Evolutionary conservation across 2,113 vertebrate genomes (phyloP), one percentile per base, ranked within the genome.

Genomic region (Lophius piscatorius): DNA sequence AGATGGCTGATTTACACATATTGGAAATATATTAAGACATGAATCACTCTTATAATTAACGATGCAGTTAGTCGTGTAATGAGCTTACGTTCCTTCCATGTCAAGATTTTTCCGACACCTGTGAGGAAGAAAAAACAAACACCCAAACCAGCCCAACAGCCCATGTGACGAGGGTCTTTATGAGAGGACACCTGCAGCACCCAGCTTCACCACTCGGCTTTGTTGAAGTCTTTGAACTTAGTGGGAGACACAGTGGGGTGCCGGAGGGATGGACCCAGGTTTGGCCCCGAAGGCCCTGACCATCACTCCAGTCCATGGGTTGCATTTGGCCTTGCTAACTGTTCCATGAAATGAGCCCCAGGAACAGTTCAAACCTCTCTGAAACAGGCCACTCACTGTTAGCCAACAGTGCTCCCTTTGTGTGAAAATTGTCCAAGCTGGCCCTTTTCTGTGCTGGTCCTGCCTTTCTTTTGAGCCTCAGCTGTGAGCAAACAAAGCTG

Each of bases 381-480:
- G 80, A 90, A 91, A 92, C 84, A 91, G 86, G 88, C 91, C 72
- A 83, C 90, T 91, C 86, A 91, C 94, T 93, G 92, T 92, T 93
- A 90, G 80, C 89, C 91, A 86, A 95, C 93, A 95, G 89, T 94
- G 91, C 88, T 61, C 74, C 85, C 88, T 93, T 93, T 94, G 91
- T 93, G 88, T 87, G 52, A 79, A 83, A 87, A 88, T 87, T 65
- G 74, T 85, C 72, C 89, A 88, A 89, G 90, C 88, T 87, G 87
- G 82, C 83, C 77, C 82, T 89, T 90, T 84, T 85, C 82, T 86
- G 79, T 76, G 54, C 59, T 56, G 82, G 76, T 88, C 78, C 89
- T 91, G 86, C 72, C 88, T 86, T 82, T 59, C 42, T 91, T 74
- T 10, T 67, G 86, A 82, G 63, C 63, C 75, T 85, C 82, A 67